Conservation (phyloP, 2,797 vertebrate genomes). For the Cottoperca gobio region DNA sequence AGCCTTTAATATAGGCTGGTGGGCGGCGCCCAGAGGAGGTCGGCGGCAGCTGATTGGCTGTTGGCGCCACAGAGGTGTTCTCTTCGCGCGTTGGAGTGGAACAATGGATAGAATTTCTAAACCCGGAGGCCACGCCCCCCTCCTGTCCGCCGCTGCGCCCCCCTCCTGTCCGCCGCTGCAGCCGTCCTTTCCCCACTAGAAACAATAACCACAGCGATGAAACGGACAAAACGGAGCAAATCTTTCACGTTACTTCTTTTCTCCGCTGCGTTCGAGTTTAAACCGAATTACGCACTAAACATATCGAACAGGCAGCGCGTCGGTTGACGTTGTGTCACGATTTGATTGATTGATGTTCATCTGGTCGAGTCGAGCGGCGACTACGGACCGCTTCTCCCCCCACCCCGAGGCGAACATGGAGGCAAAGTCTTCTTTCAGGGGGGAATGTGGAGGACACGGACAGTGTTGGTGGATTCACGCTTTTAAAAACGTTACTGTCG, state of each 20-base stretch:
- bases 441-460: not conserved
- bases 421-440: no score
- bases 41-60: conserved; percentile 69
- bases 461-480: not conserved
- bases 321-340: conserved; percentile 52
- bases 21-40: conserved; percentile 72
- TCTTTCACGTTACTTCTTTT: no score
- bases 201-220: conserved; percentile 26
- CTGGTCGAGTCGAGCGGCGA: conserved; percentile 52
- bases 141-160: conserved; percentile 48
- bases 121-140: conserved; percentile 76
- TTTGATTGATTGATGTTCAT: conserved; percentile 74
- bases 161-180: not conserved
- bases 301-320: not conserved
- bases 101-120: conserved; percentile 84
- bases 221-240: conserved; percentile 17
- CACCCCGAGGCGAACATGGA: conserved; percentile 32
- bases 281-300: conserved; percentile 35
- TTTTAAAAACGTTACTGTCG: not conserved
- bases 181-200: conserved; percentile 40
- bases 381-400: conserved; percentile 49
- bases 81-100: conserved; percentile 72
- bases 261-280: not conserved
- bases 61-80: conserved; percentile 57
- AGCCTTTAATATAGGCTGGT: conserved; percentile 80